Base-by-base conservation (phyloP, 2,888 invertebrate genomes). In the Tyria jacobaeae region DNA sequence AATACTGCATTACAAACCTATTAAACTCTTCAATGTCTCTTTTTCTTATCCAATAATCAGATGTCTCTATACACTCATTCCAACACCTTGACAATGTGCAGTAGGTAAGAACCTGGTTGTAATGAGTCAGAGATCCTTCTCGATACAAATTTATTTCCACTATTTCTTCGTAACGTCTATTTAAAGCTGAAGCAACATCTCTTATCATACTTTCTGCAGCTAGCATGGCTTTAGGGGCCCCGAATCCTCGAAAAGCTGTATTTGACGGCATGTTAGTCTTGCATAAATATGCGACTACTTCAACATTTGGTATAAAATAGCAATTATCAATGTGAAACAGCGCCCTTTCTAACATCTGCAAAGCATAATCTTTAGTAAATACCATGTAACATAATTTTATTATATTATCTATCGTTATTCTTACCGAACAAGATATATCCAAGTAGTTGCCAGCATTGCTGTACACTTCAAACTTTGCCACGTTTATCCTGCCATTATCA, bases 201-300 rank as follows among this genome's bases (percentile, higher is more conserved):
- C 97, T 94, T 50, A 98, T 95, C 79, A 97, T 96, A 66, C 94
- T 95, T 89, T 99, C 99, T 0, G 95, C 96, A 10, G 96, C 95
- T 77, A 97, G 96, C 98, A 98, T 98, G 6, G 96, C 97, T 86
- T 98, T 97, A 0, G 98, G 98, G 0, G 96, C 97, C 2, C 98
- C 98, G 81, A 98, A 98, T 2, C 98, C 98, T 80, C 99, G 94
- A 82, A 99, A 99, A 0, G 99, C 99, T 0, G 99, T 99, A 84
- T 98, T 98, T 0, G 98, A 97, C 0, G 98, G 96, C 70, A 97
- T 88, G 91, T 99, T 98, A 0, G 99, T 99, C 88, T 96, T 96
- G 84, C 99, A 99, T 9, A 96, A 92, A 83, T 95, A 96, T 1
- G 97, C 97, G 27, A 91, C 92, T 0, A 97, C 94, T 72, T 95